Conservation (phyloP, 2,113 vertebrate genomes). For the Abramis brama region DNA sequence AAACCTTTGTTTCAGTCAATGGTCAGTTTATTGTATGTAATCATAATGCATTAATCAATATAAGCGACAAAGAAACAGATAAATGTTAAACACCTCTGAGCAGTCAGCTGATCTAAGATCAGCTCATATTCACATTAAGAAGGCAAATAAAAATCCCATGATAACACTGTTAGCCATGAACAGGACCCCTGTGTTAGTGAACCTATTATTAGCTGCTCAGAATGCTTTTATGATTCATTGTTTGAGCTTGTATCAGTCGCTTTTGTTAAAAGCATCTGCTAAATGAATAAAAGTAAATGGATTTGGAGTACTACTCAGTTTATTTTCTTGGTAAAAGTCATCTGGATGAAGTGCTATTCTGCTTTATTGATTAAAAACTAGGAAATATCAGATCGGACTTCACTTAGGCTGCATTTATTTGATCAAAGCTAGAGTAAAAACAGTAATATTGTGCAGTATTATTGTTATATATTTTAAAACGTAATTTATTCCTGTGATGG, state of each 20-base stretch:
- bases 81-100: constrained; percentile 22
- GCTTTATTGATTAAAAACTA: constrained; percentile 21
- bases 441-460: neutral
- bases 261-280: neutral
- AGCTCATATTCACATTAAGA: constrained; percentile 25
- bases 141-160: constrained; percentile 14
- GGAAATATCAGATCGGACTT: neutral
- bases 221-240: constrained; percentile 4
- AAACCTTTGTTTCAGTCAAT: neutral
- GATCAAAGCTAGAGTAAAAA: neutral
- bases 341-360: neutral
- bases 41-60: neutral
- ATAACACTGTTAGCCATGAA: constrained; percentile 5
- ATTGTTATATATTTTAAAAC: neutral
- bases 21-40: neutral
- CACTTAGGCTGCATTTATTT: neutral
- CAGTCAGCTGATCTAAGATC: constrained; percentile 14
- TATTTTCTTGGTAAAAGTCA: neutral
- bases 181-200: neutral
- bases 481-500: too few species aligned
- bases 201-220: neutral
- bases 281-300: neutral
- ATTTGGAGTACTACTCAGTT: neutral
- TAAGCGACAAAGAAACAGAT: neutral
- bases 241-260: neutral